These are phyloP conservation scores for Galerucella calmariensis DNA, from an alignment of 2,888 invertebrate genomes.

Conservation along the genomic window DNA sequence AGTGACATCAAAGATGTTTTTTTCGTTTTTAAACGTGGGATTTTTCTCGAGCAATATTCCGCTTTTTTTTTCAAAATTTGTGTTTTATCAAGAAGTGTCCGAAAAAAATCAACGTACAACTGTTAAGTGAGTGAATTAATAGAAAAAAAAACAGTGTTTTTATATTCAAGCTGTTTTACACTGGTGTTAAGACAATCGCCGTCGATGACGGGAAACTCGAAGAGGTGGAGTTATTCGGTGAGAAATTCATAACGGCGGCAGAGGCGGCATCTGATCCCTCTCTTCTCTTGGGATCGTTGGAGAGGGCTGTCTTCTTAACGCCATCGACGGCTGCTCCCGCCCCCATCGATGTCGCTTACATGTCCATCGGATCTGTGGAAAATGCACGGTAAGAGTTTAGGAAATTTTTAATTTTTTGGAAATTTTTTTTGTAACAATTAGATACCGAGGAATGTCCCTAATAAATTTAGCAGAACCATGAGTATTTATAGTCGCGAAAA, in stretches of 20 bases:
- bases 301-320: constrained; percentile 58
- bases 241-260: constrained; percentile 53
- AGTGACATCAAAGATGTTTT: constrained; percentile 26
- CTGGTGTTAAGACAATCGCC: constrained; percentile 57
- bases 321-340: constrained; percentile 57
- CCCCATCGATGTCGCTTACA: constrained; percentile 55
- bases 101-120: neutral
- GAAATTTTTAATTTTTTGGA: too few relatives aligned
- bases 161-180: constrained; percentile 58
- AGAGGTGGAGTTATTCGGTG: constrained; percentile 56
- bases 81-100: constrained; percentile 17
- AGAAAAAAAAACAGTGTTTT: too few relatives aligned
- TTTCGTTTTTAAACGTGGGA: constrained; percentile 9
- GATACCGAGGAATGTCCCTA: too few relatives aligned
- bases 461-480: too few relatives aligned
- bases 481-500: too few relatives aligned
- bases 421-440: too few relatives aligned
- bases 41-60: neutral
- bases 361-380: constrained; percentile 57
- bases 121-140: constrained; percentile 10
- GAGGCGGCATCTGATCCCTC: constrained; percentile 52
- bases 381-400: constrained; percentile 62
- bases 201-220: constrained; percentile 55
- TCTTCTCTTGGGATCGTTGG: constrained; percentile 55
- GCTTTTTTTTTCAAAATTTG: constrained; percentile 25